Percentiles rank a stretch among this genome's conserved stretches.
Evolutionary conservation across 2,888 invertebrate genomes (phyloP).

Genomic region (Spatulosminthurus flaviceps): DNA sequence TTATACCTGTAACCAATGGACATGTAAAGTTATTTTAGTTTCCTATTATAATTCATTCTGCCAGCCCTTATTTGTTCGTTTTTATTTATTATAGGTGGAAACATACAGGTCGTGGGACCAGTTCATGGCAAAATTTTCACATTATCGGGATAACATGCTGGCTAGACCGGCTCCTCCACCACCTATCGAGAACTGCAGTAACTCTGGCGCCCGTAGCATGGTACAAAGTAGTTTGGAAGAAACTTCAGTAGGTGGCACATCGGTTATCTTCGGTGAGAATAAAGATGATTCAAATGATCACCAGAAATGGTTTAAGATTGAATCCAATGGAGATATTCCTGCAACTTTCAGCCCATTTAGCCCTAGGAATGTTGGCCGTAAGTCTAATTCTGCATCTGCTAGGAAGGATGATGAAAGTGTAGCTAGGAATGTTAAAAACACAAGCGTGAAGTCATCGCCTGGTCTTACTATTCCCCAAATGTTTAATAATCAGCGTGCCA

Average conservation of each 20-base stretch:
- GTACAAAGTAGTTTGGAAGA: slow-evolving; percentile 7
- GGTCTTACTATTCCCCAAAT: not conserved
- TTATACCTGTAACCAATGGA: too few relatives aligned
- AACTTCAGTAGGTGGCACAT: not conserved
- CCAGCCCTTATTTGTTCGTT: not conserved
- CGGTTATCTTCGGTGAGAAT: slow-evolving; percentile 8
- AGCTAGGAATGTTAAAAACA: not conserved
- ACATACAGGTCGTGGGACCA: not conserved
- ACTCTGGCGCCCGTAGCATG: not conserved
- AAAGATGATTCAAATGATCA: not conserved
- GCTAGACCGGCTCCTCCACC: not conserved
- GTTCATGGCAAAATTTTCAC: not conserved
- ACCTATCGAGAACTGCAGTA: not conserved
- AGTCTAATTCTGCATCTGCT: not conserved
- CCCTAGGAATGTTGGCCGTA: not conserved
- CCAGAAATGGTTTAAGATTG: not conserved
- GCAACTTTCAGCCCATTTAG: slow-evolving; percentile 1
- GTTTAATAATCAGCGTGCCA: not conserved
- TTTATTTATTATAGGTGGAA: not conserved
- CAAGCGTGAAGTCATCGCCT: not conserved
- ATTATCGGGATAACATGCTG: slow-evolving; percentile 32
- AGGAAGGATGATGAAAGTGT: not conserved
- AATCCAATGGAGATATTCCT: not conserved
- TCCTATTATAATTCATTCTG: too few relatives aligned
- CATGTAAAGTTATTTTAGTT: too few relatives aligned